These are phyloP conservation scores for Rhopalosiphum padi DNA, from an alignment of 1,140 invertebrate species.

Conservation along the genomic window DNA sequence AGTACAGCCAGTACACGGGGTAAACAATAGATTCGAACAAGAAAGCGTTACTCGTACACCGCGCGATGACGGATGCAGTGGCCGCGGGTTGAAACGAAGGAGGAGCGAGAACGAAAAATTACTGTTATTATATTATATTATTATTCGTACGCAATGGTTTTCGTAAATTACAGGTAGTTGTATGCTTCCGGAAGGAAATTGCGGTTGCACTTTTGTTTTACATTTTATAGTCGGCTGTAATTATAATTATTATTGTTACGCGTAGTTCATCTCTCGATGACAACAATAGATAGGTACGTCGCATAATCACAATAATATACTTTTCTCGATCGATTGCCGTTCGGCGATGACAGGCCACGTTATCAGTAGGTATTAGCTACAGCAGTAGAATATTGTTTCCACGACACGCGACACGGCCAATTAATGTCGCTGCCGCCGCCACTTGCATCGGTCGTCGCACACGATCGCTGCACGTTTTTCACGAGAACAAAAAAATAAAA, in stretches of 20 bases:
- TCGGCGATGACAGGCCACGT: background rate
- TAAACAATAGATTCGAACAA: conserved; percentile 44
- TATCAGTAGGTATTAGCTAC: background rate
- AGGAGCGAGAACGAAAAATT: background rate
- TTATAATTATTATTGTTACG: background rate
- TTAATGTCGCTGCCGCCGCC: background rate
- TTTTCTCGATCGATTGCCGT: background rate
- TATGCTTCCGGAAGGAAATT: background rate
- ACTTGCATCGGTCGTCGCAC: background rate
- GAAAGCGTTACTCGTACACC: conserved; percentile 32
- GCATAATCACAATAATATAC: background rate
- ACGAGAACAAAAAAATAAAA: background rate
- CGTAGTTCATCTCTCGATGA: background rate
- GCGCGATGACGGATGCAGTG: background rate
- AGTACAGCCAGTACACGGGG: background rate
- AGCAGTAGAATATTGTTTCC: background rate
- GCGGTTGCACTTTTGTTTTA: background rate
- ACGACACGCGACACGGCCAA: conserved; percentile 28
- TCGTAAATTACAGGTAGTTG: background rate
- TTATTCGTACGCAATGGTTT: background rate
- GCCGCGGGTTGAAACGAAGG: background rate
- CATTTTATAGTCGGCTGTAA: background rate
- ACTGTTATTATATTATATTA: background rate
- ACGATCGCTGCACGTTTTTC: background rate
- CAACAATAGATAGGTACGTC: background rate